phyloP scores from a whole-genome alignment of 1,140 invertebrate genomes.

The silkworm (Bombyx mori) region ASM3026992v2 NC_085131.1:262001-262500 shows the following conservation, averaged over 20 bases:
- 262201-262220: constrained; percentile 14
- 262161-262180: constrained; percentile 99
- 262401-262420: constrained; percentile 74
- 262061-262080: too few relatives aligned
- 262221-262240: not conserved
- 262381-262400: constrained; percentile 98
- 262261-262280: constrained; percentile 93
- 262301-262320: constrained; percentile 97
- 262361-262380: constrained; percentile 87
- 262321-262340: constrained; percentile 96
- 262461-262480: constrained; percentile 81
- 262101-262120: constrained; percentile 93
- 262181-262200: constrained; percentile 98
- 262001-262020: too few relatives aligned
- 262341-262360: constrained; percentile 89
- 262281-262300: constrained; percentile 93
- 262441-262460: too few relatives aligned
- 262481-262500: constrained; percentile 97
- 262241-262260: constrained; percentile 75
- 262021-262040: too few relatives aligned
- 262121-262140: constrained; percentile 94
- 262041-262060: too few relatives aligned
- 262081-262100: constrained; percentile 20
- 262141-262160: constrained; percentile 96
- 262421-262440: constrained; percentile 11